A percentile compares a stretch with the other conserved stretches of the same genome.
Conservation (phyloP, 2,888 invertebrate genomes). For the Parnassius mnemosyne region DNA sequence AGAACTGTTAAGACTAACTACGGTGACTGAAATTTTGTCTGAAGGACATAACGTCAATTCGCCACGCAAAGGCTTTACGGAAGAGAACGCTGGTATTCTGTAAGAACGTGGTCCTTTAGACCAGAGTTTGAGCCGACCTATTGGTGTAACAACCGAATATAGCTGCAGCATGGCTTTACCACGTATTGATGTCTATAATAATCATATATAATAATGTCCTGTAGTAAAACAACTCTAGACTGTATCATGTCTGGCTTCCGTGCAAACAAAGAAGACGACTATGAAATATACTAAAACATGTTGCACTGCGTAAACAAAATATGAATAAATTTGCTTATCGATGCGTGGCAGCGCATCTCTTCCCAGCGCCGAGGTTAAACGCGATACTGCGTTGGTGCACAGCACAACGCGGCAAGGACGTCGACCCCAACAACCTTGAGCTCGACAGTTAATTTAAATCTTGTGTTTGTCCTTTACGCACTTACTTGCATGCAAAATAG, state of each 20-base stretch:
- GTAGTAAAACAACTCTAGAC: not conserved
- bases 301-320: constrained; percentile 11
- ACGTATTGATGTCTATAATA: too few relatives aligned
- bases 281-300: constrained; percentile 6
- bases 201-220: not conserved
- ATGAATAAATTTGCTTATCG: constrained; percentile 26
- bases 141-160: too few relatives aligned
- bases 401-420: constrained; percentile 53
- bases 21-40: too few relatives aligned
- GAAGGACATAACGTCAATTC: too few relatives aligned
- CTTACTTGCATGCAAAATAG: constrained; percentile 28
- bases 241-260: too few relatives aligned
- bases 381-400: constrained; percentile 33
- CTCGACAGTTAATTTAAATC: constrained; percentile 65
- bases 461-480: constrained; percentile 49
- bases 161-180: too few relatives aligned
- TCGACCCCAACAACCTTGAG: constrained; percentile 69
- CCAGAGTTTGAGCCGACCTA: too few relatives aligned
- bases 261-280: too few relatives aligned
- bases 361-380: constrained; percentile 18
- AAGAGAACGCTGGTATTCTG: too few relatives aligned
- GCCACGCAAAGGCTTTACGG: too few relatives aligned
- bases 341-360: constrained; percentile 21
- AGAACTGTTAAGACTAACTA: too few relatives aligned
- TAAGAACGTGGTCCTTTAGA: too few relatives aligned